Conservation (phyloP, 2,888 invertebrate species). For the Agrochola lota region DNA sequence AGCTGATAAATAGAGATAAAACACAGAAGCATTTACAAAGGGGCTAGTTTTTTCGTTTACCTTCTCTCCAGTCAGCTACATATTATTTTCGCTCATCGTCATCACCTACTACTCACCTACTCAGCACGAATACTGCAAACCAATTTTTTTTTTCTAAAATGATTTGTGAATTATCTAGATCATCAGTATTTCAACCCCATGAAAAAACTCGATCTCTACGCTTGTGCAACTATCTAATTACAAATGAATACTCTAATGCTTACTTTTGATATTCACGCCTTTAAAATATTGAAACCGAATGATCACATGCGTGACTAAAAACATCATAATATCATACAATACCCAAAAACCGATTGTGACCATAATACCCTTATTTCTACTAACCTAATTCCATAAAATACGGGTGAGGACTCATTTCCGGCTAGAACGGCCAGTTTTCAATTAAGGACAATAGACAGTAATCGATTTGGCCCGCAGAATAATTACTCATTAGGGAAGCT, state of each 20-base stretch:
- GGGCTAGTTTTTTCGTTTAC: too few species aligned
- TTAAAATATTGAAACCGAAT: not conserved
- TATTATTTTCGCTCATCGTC: not conserved
- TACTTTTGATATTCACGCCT: not conserved
- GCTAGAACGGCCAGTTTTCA: slow-evolving; percentile 64
- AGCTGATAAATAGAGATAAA: slow-evolving; percentile 9
- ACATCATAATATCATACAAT: slow-evolving; percentile 14
- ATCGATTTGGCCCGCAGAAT: slow-evolving; percentile 66
- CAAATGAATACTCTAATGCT: not conserved
- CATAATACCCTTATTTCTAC: slow-evolving; percentile 55
- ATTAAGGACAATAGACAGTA: slow-evolving; percentile 67
- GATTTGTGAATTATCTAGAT: not conserved
- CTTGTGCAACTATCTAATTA: not conserved
- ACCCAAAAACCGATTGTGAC: slow-evolving; percentile 34
- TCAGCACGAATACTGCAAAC: not conserved
- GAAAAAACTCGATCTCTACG: not conserved
- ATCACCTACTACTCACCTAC: not conserved
- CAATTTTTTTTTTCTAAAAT: too few species aligned
- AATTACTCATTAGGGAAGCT: slow-evolving; percentile 59
- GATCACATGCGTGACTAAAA: slow-evolving; percentile 20
- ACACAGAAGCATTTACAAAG: not conserved
- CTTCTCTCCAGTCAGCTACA: too few species aligned
- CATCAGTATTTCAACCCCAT: not conserved
- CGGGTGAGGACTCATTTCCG: slow-evolving; percentile 66
- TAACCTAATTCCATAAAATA: slow-evolving; percentile 47